Evolutionary conservation across 1,140 invertebrate genomes (phyloP).

Genomic region (Mycetomoellerius zeteki): DNA sequence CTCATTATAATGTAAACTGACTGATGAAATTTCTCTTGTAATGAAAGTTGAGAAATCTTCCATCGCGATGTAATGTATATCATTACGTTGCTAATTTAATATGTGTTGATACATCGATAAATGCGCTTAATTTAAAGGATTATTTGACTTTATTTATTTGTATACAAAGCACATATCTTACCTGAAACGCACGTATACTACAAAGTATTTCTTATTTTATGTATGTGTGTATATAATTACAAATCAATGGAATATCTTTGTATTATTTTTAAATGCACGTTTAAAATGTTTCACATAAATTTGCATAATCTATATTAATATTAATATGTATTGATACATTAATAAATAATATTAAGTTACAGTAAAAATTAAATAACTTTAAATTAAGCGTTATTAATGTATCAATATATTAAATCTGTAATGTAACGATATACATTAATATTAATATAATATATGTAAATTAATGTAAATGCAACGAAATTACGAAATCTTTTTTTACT

Average conservation of each 20-base stretch:
- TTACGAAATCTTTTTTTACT: background rate
- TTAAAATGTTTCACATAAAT: constrained; percentile 8
- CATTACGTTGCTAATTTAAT: constrained; percentile 5
- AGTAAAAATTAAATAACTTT: background rate
- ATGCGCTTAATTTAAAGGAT: background rate
- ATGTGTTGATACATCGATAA: constrained; percentile 3
- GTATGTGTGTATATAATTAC: no score
- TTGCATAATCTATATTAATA: background rate
- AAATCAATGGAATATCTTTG: background rate
- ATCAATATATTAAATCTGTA: background rate
- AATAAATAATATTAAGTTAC: background rate
- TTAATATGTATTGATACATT: constrained; percentile 2
- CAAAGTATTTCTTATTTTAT: background rate
- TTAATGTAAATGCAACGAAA: background rate
- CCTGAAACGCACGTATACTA: constrained; percentile 16
- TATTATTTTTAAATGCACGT: background rate
- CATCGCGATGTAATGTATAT: background rate
- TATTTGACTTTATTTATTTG: constrained; percentile 11
- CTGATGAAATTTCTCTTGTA: background rate
- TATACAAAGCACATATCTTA: constrained; percentile 16
- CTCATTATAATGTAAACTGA: background rate
- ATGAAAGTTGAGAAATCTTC: constrained; percentile 13
- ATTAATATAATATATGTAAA: background rate
- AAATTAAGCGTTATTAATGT: background rate
- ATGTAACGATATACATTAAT: background rate